Percentiles rank a stretch among this genome's conserved stretches.
phyloP scores from a whole-genome alignment of 2,113 vertebrate species.

The Peromyscus leucopus region DNA sequence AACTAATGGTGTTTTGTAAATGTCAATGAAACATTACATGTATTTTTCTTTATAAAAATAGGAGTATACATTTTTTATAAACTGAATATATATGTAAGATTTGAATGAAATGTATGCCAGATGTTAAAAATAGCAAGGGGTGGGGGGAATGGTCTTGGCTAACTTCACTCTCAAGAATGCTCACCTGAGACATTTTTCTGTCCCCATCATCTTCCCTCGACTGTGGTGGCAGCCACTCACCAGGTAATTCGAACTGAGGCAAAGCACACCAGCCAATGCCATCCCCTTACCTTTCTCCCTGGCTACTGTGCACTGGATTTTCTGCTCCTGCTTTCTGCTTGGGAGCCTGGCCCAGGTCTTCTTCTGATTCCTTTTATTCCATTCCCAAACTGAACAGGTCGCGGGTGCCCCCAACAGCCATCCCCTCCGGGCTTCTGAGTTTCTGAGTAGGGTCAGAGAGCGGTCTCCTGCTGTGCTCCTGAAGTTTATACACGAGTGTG shows the following conservation, averaged over 20 bases:
- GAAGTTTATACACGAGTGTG: neutral
- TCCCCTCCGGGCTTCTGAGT: neutral
- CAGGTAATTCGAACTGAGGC: neutral
- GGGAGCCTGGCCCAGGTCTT: neutral
- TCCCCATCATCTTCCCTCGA: neutral
- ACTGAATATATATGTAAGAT: slow-evolving; percentile 14
- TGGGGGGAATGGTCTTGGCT: neutral
- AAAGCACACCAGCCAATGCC: neutral
- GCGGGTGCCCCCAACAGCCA: neutral
- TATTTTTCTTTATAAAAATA: neutral
- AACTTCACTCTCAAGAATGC: neutral
- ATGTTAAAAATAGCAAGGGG: neutral
- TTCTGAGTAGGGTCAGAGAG: neutral
- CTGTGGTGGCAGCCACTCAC: neutral
- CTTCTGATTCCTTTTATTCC: neutral
- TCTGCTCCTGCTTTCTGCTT: neutral
- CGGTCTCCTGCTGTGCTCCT: neutral
- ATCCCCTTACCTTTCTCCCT: neutral
- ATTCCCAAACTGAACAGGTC: neutral
- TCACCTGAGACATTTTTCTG: neutral
- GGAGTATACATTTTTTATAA: neutral
- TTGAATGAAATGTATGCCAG: neutral
- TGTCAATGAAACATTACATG: neutral
- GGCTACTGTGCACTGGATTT: neutral
- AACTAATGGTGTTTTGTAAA: neutral